These are phyloP conservation scores for Tympanuchus pallidicinctus DNA, from an alignment of 2,113 vertebrate genomes.

Conservation along the genomic window DNA sequence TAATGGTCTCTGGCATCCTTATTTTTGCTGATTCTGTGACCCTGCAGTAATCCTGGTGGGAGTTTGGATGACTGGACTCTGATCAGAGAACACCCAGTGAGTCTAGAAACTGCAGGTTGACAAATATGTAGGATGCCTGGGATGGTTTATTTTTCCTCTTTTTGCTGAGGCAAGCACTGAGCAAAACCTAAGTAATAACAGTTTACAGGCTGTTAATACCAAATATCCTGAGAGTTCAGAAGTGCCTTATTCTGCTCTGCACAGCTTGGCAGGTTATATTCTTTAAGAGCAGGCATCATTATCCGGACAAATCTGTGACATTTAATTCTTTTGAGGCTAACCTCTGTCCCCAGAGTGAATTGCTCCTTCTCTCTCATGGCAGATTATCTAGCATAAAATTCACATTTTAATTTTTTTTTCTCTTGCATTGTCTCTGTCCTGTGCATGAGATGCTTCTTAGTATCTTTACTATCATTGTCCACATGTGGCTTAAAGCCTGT, in stretches of 20 bases:
- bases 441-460: neutral
- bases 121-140: neutral
- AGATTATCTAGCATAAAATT: neutral
- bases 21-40: conserved; percentile 11
- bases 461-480: neutral
- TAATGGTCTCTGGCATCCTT: neutral
- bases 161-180: conserved; percentile 42
- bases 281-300: conserved; percentile 3
- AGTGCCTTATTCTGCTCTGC: conserved; percentile 11
- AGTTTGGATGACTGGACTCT: neutral
- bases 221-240: conserved; percentile 25
- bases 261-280: conserved; percentile 22
- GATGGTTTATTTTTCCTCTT: conserved; percentile 34
- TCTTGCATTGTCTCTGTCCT: neutral
- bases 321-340: conserved; percentile 41
- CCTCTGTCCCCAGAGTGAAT: neutral
- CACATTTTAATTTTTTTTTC: neutral
- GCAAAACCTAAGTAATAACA: conserved; percentile 30
- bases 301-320: conserved; percentile 19
- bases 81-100: neutral
- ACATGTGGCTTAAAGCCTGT: neutral
- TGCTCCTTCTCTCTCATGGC: neutral
- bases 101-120: conserved; percentile 20
- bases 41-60: neutral
- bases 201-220: conserved; percentile 36